Evolutionary conservation across 2,113 vertebrate species (phyloP).

Genomic region (Lagopus leucura): DNA sequence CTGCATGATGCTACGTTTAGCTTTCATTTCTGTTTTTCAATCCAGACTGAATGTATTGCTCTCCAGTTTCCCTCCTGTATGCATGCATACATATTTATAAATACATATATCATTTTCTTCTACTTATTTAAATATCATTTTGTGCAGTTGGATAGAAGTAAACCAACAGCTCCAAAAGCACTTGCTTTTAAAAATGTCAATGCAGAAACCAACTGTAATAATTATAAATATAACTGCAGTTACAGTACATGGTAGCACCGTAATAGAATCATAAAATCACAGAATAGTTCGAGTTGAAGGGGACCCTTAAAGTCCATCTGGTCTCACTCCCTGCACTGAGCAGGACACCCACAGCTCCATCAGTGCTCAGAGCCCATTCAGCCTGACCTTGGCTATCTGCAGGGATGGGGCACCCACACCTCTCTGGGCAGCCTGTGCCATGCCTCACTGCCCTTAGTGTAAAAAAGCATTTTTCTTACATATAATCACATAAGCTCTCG

Average conservation of each 20-base stretch:
- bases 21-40: neutral
- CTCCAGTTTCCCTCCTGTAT: neutral
- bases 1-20: neutral
- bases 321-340: too few relatives aligned
- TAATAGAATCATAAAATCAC: too few relatives aligned
- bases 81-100: neutral
- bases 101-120: neutral
- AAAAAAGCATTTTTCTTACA: too few relatives aligned
- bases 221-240: neutral
- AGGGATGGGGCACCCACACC: too few relatives aligned
- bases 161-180: neutral
- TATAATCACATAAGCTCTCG: neutral
- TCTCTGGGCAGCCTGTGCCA: too few relatives aligned
- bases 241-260: rapidly evolving
- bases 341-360: too few relatives aligned
- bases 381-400: too few relatives aligned
- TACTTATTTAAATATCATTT: neutral
- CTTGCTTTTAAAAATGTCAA: neutral
- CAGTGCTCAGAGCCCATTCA: too few relatives aligned
- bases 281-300: too few relatives aligned
- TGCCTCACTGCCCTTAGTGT: too few relatives aligned
- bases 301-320: too few relatives aligned
- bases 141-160: neutral
- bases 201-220: neutral
- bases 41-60: neutral